Evolutionary conservation across 2,113 vertebrate species (phyloP), one percentile per base, ranked within the genome.

Genomic region (Tamias sibiricus): DNA sequence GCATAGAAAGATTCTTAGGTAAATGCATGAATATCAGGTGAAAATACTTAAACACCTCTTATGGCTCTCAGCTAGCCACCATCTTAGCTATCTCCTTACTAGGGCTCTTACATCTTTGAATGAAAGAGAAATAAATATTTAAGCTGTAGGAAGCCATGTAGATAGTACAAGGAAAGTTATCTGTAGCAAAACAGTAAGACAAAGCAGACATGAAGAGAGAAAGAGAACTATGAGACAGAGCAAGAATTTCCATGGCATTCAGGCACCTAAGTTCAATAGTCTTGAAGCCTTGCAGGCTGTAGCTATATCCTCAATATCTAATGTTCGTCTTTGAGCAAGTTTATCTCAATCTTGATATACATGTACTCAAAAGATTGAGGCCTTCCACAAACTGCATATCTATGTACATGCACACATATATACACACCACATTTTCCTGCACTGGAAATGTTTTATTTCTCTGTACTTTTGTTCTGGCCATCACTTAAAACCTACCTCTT

Each of bases 121-220:
- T 79, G 57, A 95, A 84, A 86, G 44, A 42, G 11, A 83, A 91
- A 74, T 52, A 85, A 62, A 77, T 19, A 11, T 37, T 28, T 40
- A 11, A 68, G 4, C 3, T 90, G 9, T 94, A 24, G n/a, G n/a
- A 82, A 91, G 2, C 9, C 49, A n/a, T 10, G 5, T 28, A 76
- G 40, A 90, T 8, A 69, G 22, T 22, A 52, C 87, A 89, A 90
- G 4, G 32, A 19, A 64, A 54, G 5, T 16, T 54, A 7, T 79
- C 16, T 87, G 19, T 8, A 47, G 1, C 12, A 22, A 81, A 91
- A 68, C 3, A 9, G 6, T 3, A 10, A 0, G 54, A 10, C 47
- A 4, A 82, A 74, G 54, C 32, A 87, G 49, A 30, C 2, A 8
- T 4, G 1, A 7, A 90, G 49, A 89, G 40, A 90, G 13, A 82